phyloP scores from a whole-genome alignment of 2,888 invertebrate species.

The Tiphia femorata region DNA sequence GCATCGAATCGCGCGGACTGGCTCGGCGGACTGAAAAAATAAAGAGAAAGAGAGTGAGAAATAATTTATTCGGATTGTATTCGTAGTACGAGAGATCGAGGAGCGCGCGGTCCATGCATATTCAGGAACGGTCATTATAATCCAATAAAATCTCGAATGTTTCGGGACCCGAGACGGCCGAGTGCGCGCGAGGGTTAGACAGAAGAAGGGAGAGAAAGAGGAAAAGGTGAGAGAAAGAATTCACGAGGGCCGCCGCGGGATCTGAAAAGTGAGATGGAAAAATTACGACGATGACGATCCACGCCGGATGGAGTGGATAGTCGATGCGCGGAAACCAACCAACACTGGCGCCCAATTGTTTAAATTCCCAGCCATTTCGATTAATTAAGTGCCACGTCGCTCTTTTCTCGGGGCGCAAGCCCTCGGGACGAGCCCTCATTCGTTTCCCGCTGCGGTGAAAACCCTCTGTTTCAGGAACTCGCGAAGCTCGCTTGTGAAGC shows the following conservation, averaged over 20 bases:
- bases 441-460: slow-evolving; percentile 23
- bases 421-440: slow-evolving; percentile 26
- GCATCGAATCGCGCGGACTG: background rate
- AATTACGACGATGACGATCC: no score
- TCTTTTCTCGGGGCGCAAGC: slow-evolving; percentile 28
- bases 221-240: background rate
- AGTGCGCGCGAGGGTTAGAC: background rate
- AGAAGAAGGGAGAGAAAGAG: background rate
- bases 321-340: slow-evolving; percentile 4
- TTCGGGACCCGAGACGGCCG: slow-evolving; percentile 6
- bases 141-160: slow-evolving; percentile 28
- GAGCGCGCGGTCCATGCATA: slow-evolving; percentile 20
- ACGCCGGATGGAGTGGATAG: slow-evolving; percentile 7
- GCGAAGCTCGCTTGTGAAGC: background rate
- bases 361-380: slow-evolving; percentile 31
- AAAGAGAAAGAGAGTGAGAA: no score
- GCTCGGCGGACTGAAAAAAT: no score
- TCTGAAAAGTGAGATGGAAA: background rate
- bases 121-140: slow-evolving; percentile 29
- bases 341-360: slow-evolving; percentile 17
- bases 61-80: slow-evolving; percentile 16
- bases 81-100: slow-evolving; percentile 2
- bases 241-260: background rate
- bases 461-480: background rate
- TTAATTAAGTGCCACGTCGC: slow-evolving; percentile 40